phyloP scores from a whole-genome alignment of 1,140 invertebrate genomes.

The Drosophila prosaltans region DNA sequence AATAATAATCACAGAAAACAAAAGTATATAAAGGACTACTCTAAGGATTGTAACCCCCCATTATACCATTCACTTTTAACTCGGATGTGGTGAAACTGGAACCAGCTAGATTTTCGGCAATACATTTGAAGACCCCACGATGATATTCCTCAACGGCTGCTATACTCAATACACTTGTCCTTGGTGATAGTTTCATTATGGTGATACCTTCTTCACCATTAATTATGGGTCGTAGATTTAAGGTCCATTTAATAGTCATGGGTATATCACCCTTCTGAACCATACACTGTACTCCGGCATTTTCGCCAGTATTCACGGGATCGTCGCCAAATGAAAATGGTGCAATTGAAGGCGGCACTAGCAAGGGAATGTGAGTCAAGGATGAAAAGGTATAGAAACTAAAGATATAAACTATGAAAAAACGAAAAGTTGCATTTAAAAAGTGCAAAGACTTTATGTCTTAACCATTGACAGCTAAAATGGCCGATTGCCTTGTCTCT shows the following conservation, averaged over 20 bases:
- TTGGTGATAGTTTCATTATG: slow-evolving; percentile 86
- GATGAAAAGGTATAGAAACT: not conserved
- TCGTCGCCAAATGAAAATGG: slow-evolving; percentile 89
- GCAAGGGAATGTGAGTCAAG: slow-evolving; percentile 25
- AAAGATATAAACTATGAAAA: slow-evolving; percentile 28
- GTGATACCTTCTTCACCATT: slow-evolving; percentile 84
- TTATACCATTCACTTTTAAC: slow-evolving; percentile 86
- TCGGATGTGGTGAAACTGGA: slow-evolving; percentile 84
- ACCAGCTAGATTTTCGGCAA: slow-evolving; percentile 85
- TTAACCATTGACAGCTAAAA: slow-evolving; percentile 87
- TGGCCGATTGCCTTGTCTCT: slow-evolving; percentile 87
- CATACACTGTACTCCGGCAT: slow-evolving; percentile 88
- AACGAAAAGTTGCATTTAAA: slow-evolving; percentile 17
- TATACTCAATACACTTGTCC: slow-evolving; percentile 87
- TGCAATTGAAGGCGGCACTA: slow-evolving; percentile 84
- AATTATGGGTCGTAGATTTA: slow-evolving; percentile 74
- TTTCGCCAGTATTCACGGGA: slow-evolving; percentile 89
- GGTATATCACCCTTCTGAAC: slow-evolving; percentile 90
- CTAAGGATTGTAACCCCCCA: not conserved
- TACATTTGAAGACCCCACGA: slow-evolving; percentile 87
- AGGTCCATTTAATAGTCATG: slow-evolving; percentile 87
- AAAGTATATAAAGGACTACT: not conserved
- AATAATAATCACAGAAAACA: slow-evolving; percentile 37
- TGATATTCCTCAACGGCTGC: slow-evolving; percentile 84
- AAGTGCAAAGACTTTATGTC: not conserved